Evolutionary conservation across 1,140 invertebrate species (phyloP).

Genomic region (Aphelenchoides fujianensis): DNA sequence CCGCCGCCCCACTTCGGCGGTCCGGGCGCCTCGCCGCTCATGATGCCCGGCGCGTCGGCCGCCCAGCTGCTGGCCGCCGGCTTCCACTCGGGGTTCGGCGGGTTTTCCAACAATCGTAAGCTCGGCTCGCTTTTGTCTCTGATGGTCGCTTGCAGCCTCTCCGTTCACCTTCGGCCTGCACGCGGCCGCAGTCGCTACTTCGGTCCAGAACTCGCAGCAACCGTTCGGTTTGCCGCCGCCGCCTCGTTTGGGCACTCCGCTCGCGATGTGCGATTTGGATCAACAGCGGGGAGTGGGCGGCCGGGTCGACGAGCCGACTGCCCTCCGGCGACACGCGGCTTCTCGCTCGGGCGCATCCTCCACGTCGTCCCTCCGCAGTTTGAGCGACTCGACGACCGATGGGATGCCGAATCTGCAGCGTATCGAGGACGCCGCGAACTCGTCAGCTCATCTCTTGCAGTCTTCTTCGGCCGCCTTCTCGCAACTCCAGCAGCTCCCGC

Average conservation of each 20-base stretch:
- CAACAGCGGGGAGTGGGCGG: conserved; percentile 6
- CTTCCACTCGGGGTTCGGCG: conserved; percentile 2
- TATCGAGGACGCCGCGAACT: neutral
- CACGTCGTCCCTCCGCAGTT: neutral
- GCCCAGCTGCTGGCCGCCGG: conserved; percentile 5
- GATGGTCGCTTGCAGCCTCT: conserved; percentile 5
- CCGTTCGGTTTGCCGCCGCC: neutral
- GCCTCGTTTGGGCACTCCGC: neutral
- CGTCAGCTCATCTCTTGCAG: neutral
- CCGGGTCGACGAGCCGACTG: neutral
- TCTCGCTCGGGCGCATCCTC: neutral
- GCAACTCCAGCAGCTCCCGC: neutral
- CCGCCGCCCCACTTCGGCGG: neutral
- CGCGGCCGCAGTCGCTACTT: neutral
- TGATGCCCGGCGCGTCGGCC: neutral
- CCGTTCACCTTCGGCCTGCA: conserved; percentile 1
- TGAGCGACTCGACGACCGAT: neutral
- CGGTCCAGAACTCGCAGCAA: neutral
- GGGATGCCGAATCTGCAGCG: conserved; percentile 1
- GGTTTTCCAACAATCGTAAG: neutral
- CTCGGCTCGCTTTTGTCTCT: too few relatives aligned
- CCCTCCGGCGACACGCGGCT: neutral
- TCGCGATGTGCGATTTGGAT: conserved; percentile 11
- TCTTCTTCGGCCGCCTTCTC: neutral
- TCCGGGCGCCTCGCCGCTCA: neutral